Evolutionary conservation across 2,797 vertebrate species (phyloP).

Genomic region (Hipposideros larvatus): DNA sequence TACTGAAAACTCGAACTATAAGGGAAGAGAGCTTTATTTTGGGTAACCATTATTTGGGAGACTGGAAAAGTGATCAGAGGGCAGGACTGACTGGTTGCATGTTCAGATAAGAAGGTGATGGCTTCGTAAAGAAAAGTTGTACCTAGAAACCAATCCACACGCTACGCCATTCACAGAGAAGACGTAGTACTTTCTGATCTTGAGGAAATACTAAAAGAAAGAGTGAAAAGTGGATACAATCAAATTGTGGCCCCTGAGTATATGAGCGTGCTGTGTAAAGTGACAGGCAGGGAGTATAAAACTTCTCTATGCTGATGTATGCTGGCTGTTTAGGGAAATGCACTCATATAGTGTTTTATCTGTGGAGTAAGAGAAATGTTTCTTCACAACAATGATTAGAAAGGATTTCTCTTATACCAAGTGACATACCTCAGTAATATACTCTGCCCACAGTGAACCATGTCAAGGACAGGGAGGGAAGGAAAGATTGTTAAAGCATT

Average conservation of each 20-base stretch:
- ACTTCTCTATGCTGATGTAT: neutral
- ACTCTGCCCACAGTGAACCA: neutral
- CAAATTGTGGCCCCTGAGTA: neutral
- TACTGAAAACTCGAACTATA: neutral
- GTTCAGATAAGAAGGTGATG: neutral
- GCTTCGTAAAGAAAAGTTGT: neutral
- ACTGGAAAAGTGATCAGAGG: neutral
- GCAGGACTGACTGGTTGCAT: neutral
- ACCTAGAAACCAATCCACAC: neutral
- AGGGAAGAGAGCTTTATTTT: conserved; percentile 33
- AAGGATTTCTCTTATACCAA: neutral
- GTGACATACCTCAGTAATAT: neutral
- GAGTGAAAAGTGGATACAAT: neutral
- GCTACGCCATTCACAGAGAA: neutral
- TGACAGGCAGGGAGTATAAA: neutral
- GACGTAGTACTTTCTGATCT: neutral
- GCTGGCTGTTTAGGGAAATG: neutral
- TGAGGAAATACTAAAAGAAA: neutral
- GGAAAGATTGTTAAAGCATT: neutral
- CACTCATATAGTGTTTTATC: neutral
- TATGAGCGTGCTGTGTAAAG: neutral
- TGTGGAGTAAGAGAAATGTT: neutral
- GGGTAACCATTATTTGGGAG: neutral
- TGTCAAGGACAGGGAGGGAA: neutral
- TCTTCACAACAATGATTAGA: neutral